Evolutionary conservation across 2,797 vertebrate genomes (phyloP), one percentile per base, ranked within the genome.

Genomic region (Sorex maritimensis): DNA sequence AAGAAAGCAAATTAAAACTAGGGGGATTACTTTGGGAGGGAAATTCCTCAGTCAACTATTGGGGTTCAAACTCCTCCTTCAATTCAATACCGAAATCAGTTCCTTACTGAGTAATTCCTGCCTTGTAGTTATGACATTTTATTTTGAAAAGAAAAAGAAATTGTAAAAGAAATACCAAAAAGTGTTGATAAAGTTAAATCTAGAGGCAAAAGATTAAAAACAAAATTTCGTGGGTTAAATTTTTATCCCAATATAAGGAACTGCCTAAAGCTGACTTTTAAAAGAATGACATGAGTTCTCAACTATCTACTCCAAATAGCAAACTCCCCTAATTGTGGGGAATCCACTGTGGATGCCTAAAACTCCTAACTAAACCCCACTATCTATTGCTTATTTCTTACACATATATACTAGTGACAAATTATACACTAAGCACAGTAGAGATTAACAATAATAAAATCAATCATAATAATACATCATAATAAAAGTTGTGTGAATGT

Each of bases 1-100:
- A 97, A 93, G 86, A 98, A 92, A 95, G 46, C 5, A 97, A 83
- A 87, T 97, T 97, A 97, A 55, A 88, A 87, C 92, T 90, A 94
- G 74, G 52, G 52, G 52, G 52, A 55, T 55, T 55, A 55, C 52
- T 55, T 55, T 55, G 52, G 52, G 52, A 55, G 52, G 52, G 52
- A 55, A 55, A 55, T 55, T 55, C 17, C 52, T 55, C 52, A 55
- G 52, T 55, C 52, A 55, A 55, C 65, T 89, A 46, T 2, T 52
- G 30, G 24, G 28, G 34, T n/a, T 46, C 34, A 79, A 91, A 55
- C 30, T 88, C 17, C 49, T 52, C 78, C 93, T 46, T 88, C 75
- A 86, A 86, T 85, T 89, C 69, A 93, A 69, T 44, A 79, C 0
- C 67, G 46, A 81, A 44, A 91, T 55, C 30, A 86, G 52, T 81